Evolutionary conservation across 2,797 vertebrate species (phyloP).

Genomic region (Danio albolineatus): DNA sequence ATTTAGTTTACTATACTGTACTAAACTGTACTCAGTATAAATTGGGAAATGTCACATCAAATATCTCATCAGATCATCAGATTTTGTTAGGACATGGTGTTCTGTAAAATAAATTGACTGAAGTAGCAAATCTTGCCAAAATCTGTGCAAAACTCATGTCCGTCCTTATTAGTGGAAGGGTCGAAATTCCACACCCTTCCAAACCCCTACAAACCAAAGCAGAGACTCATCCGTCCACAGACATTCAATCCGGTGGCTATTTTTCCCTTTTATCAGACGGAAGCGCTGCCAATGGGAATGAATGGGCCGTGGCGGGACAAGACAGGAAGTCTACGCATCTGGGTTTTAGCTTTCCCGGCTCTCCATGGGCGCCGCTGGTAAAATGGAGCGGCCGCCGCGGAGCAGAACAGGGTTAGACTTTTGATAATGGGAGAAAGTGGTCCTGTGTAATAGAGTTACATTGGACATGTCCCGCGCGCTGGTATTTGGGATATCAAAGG

Average conservation of each 20-base stretch:
- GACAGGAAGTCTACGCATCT: slow-evolving; percentile 71
- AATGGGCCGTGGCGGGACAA: slow-evolving; percentile 66
- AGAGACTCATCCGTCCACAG: no score
- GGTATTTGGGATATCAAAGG: slow-evolving; percentile 69
- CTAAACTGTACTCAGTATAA: no score
- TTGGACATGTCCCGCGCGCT: slow-evolving; percentile 63
- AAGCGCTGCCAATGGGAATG: slow-evolving; percentile 67
- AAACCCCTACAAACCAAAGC: no score
- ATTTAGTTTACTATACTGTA: no score
- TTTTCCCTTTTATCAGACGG: slow-evolving; percentile 67
- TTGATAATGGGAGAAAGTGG: slow-evolving; percentile 66
- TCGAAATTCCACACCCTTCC: no score
- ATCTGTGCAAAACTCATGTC: no score
- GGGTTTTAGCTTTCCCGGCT: slow-evolving; percentile 66
- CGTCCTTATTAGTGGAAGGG: no score
- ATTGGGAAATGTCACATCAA: no score
- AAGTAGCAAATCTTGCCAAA: no score
- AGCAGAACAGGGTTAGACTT: slow-evolving; percentile 64
- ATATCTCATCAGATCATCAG: no score
- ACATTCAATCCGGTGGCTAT: slow-evolving; percentile 55
- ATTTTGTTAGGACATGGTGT: no score
- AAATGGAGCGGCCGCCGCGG: slow-evolving; percentile 59
- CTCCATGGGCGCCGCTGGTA: slow-evolving; percentile 63
- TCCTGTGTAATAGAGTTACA: slow-evolving; percentile 67
- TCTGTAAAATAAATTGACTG: no score